Percentiles rank a stretch among this genome's conserved stretches.
Evolutionary conservation across 2,113 vertebrate species (phyloP).

Genomic region (Periophthalmodon schlosseri): DNA sequence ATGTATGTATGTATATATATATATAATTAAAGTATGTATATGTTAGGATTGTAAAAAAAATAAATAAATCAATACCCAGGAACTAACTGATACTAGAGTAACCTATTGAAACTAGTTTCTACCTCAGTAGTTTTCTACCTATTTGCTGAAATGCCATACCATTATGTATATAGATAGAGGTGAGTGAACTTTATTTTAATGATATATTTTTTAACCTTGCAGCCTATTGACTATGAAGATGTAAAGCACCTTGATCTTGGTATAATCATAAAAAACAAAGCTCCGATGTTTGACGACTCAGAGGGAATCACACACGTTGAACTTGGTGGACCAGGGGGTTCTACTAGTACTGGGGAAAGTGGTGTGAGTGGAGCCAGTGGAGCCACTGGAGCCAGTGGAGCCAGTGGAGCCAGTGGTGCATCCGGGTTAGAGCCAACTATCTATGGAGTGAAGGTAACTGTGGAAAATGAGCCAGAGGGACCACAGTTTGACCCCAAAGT

Average conservation of each 20-base stretch:
- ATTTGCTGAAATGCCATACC: too few relatives aligned
- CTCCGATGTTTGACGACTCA: not conserved
- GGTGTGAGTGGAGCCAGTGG: not conserved
- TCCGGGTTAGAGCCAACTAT: not conserved
- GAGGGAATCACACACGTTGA: not conserved
- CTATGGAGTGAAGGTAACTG: constrained; percentile 77
- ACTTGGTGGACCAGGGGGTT: not conserved
- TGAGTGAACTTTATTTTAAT: not conserved
- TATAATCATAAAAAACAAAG: constrained; percentile 78
- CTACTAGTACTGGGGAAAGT: rapidly evolving
- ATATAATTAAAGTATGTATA: too few relatives aligned
- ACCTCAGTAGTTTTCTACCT: too few relatives aligned
- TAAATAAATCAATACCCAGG: too few relatives aligned
- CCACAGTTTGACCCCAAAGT: constrained; percentile 80
- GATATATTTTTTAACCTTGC: not conserved
- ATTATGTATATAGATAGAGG: too few relatives aligned
- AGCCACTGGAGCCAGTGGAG: not conserved
- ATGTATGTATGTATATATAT: too few relatives aligned
- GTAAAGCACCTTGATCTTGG: constrained; percentile 69
- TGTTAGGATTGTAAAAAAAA: too few relatives aligned
- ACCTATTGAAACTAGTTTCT: too few relatives aligned
- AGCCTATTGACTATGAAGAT: constrained; percentile 86
- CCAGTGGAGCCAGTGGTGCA: not conserved
- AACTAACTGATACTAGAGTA: too few relatives aligned
- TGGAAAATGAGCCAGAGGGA: constrained; percentile 84